Conservation (phyloP, 2,797 vertebrate genomes). For the Chelon labrosus region DNA sequence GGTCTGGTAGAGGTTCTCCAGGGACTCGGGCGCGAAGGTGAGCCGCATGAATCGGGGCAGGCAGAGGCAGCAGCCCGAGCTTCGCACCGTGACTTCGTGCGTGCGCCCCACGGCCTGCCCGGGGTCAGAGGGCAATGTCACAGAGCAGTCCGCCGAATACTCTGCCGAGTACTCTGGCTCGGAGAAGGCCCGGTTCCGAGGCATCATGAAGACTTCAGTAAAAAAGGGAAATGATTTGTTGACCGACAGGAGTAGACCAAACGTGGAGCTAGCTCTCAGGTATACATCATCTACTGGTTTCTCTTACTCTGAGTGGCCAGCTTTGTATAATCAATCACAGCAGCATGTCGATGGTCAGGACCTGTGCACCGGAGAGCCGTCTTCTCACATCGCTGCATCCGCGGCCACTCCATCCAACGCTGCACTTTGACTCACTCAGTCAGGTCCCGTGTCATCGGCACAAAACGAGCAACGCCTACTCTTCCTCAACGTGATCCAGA, state of each 20-base stretch:
- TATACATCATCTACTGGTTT: conserved; percentile 45
- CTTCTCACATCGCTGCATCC: conserved; percentile 58
- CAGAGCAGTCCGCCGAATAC: conserved; percentile 93
- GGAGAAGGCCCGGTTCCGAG: conserved; percentile 90
- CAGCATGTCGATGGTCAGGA: conserved; percentile 61
- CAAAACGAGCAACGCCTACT: conserved; percentile 35
- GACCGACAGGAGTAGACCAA: conserved; percentile 8
- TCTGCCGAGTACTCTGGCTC: conserved; percentile 95
- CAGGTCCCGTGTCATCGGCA: conserved; percentile 32
- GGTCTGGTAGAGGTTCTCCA: conserved; percentile 98
- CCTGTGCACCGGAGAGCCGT: conserved; percentile 15
- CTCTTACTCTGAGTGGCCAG: conserved; percentile 16
- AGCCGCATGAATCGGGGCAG: conserved; percentile 92
- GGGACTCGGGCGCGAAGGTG: conserved; percentile 92
- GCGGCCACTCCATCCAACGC: conserved; percentile 9
- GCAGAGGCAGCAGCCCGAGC: conserved; percentile 92
- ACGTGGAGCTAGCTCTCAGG: conserved; percentile 11
- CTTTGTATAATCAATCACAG: conserved; percentile 42
- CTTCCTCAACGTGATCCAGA: conserved; percentile 20
- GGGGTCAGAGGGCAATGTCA: conserved; percentile 93
- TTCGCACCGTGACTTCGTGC: conserved; percentile 92
- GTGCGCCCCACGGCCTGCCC: conserved; percentile 89
- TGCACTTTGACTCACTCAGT: conserved; percentile 40
- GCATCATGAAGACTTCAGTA: conserved; percentile 79
- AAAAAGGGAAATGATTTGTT: conserved; percentile 11